These are phyloP conservation scores for Aplidium turbinatum DNA, from an alignment of 23 tunicate genomes.

Conservation along the genomic window DNA sequence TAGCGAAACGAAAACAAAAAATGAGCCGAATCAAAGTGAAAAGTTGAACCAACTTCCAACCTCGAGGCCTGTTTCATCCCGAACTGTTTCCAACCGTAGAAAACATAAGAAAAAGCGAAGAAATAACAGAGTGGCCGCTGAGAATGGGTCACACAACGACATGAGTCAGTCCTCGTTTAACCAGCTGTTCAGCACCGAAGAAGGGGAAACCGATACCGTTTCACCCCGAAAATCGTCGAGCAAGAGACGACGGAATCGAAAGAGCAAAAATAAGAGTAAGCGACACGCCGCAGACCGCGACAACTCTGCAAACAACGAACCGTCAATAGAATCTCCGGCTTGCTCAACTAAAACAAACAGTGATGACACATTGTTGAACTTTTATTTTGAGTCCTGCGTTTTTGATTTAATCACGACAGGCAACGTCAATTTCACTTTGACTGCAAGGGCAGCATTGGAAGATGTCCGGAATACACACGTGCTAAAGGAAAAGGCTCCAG, in stretches of 20 bases:
- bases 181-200: not conserved
- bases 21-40: too few relatives aligned
- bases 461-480: constrained; percentile 73
- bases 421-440: constrained; percentile 57
- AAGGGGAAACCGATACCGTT: not conserved
- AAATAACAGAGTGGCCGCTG: too few relatives aligned
- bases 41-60: too few relatives aligned
- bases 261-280: not conserved
- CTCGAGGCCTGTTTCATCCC: too few relatives aligned
- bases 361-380: constrained; percentile 30
- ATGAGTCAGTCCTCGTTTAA: not conserved
- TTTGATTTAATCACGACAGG: constrained; percentile 88
- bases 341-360: not conserved
- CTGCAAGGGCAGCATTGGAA: constrained; percentile 73
- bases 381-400: constrained; percentile 94
- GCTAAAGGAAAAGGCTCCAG: constrained; percentile 54
- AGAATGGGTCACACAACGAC: not conserved
- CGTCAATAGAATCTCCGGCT: constrained; percentile 1
- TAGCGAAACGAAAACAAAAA: too few relatives aligned
- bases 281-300: not conserved
- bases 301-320: not conserved
- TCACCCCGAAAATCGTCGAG: not conserved
- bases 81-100: too few relatives aligned
- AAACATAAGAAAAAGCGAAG: too few relatives aligned
- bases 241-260: not conserved